Percentiles rank a stretch among this genome's conserved stretches.
Evolutionary conservation across 1,140 invertebrate genomes (phyloP).

Genomic region (Apis florea): DNA sequence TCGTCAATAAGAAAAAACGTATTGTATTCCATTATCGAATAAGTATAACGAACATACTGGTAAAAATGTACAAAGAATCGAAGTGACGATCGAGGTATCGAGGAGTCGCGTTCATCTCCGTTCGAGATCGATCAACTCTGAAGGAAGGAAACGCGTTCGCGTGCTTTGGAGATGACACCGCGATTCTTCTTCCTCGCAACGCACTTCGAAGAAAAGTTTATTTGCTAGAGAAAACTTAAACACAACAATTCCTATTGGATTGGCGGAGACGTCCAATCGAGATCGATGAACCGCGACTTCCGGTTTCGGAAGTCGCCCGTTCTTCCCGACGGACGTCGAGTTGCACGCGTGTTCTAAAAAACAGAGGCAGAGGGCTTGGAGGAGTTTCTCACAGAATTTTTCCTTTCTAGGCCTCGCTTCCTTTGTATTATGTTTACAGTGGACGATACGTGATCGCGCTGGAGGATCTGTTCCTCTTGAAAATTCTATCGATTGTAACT

Average conservation of each 20-base stretch:
- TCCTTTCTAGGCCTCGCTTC: slow-evolving; percentile 58
- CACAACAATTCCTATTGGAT: slow-evolving; percentile 76
- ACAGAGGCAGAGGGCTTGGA: slow-evolving; percentile 74
- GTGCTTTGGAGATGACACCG: neutral
- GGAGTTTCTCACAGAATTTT: slow-evolving; percentile 48
- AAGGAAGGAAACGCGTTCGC: neutral
- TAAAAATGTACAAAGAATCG: slow-evolving; percentile 63
- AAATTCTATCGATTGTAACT: slow-evolving; percentile 35
- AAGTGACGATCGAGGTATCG: neutral
- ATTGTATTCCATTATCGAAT: slow-evolving; percentile 41
- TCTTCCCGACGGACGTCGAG: slow-evolving; percentile 62
- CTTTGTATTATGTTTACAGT: neutral
- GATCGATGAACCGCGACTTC: slow-evolving; percentile 34
- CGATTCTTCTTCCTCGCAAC: neutral
- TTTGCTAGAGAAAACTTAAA: slow-evolving; percentile 78
- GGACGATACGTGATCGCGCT: slow-evolving; percentile 50
- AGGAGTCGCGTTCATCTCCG: neutral
- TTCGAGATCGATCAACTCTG: neutral
- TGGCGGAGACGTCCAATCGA: slow-evolving; percentile 65
- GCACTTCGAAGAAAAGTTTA: slow-evolving; percentile 63
- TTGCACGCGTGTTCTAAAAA: slow-evolving; percentile 65
- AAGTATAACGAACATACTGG: slow-evolving; percentile 46
- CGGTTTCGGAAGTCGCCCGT: neutral
- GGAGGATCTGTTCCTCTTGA: slow-evolving; percentile 39
- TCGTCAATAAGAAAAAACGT: slow-evolving; percentile 61